These are phyloP conservation scores for Chrysemys picta DNA, from an alignment of 2,113 vertebrate genomes.

Conservation along the genomic window DNA sequence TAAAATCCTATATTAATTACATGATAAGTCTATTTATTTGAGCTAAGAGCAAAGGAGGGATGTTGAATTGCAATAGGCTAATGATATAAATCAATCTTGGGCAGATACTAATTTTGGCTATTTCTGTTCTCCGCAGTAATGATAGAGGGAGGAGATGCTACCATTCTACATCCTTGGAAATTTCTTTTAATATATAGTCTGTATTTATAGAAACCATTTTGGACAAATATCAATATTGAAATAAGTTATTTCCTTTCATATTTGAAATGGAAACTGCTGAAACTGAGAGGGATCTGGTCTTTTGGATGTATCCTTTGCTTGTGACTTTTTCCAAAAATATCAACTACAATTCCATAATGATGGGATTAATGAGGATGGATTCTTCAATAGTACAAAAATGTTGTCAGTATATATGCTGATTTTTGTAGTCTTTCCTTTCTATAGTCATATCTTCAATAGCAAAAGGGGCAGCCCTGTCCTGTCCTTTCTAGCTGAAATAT, in stretches of 20 bases:
- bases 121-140: neutral
- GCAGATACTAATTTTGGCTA: neutral
- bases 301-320: neutral
- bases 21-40: neutral
- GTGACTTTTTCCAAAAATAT: neutral
- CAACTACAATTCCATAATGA: neutral
- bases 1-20: neutral
- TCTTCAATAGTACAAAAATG: neutral
- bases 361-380: neutral
- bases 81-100: neutral
- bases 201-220: neutral
- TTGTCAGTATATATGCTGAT: neutral
- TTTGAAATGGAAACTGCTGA: neutral
- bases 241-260: no score
- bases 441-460: neutral
- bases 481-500: no score
- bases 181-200: no score
- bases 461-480: no score
- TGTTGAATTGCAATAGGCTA: neutral
- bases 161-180: neutral
- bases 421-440: neutral
- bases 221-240: neutral
- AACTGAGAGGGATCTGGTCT: neutral
- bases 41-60: neutral
- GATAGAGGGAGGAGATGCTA: neutral